Percentiles rank a stretch among this genome's conserved stretches.
Conservation (phyloP, 2,888 invertebrate genomes). For the Tenthredo mesomela region DNA sequence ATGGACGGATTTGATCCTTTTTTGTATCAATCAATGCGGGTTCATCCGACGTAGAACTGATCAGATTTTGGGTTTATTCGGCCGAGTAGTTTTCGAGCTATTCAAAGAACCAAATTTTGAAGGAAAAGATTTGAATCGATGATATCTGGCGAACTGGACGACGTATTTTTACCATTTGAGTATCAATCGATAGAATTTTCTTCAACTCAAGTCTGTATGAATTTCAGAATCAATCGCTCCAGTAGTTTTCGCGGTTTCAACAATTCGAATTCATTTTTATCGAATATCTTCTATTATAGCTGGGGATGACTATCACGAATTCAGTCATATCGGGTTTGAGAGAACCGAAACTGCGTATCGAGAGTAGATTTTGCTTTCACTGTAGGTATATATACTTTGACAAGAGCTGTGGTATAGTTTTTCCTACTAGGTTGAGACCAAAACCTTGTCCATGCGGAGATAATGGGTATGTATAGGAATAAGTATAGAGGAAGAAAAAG, state of each 20-base stretch:
- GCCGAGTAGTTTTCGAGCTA: background rate
- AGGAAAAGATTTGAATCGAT: background rate
- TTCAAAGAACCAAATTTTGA: background rate
- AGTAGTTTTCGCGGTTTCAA: background rate
- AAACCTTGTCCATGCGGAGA: slow-evolving; percentile 36
- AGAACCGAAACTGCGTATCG: background rate
- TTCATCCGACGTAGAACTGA: background rate
- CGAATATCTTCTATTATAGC: background rate
- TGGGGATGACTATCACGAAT: background rate
- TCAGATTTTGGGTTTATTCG: background rate
- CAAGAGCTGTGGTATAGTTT: background rate
- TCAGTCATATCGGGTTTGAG: background rate
- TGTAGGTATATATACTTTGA: background rate
- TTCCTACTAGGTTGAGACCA: slow-evolving; percentile 30
- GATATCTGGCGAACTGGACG: no score
- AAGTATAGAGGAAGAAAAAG: background rate
- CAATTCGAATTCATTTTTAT: background rate
- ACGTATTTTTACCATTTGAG: no score
- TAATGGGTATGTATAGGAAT: background rate
- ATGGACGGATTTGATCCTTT: background rate
- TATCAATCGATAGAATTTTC: background rate
- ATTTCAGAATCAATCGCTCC: background rate
- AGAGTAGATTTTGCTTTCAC: slow-evolving; percentile 31
- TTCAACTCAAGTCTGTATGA: background rate
- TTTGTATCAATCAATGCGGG: background rate